Evolutionary conservation across 92 coral and sea anemone genomes (phyloP), one percentile per base, ranked within the genome.

Genomic region (Zoanthus sociatus): DNA sequence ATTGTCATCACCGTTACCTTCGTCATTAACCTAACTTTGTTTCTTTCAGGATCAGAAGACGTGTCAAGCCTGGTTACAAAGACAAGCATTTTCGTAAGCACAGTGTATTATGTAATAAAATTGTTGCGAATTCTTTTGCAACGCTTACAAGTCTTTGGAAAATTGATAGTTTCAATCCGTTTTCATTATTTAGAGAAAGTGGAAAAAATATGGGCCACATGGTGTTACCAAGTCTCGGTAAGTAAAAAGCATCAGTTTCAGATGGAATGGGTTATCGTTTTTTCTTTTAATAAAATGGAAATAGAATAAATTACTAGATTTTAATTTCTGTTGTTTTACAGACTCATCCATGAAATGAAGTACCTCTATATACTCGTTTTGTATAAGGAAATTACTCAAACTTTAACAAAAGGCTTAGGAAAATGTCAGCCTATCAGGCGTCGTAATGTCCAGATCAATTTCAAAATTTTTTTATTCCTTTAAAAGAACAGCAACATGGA

Each of bases 1-100:
- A 53, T n/a, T 4, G 4, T n/a, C 30, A 63, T 16, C 0, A 17
- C 18, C 18, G n/a, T 6, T 4, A 4, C 21, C 0, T 6, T 21
- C n/a, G 17, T 76, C 10, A 7, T 14, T 4, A 47, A 16, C 21
- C 9, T 46, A 4, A 11, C 42, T 8, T 50, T 21, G 18, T 15
- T 13, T 76, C 76, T 86, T 56, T 44, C 84, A 95, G 98, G 97
- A 95, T 60, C 97, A 97, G 75, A 95, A 91, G 84, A 98, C 98
- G 8, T 97, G 99, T 75, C 98, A 97, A 89, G 94, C 90, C 9
- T 97, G 99, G 99, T 83, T 97, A 13, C 99, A 97, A 71, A 90
- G 95, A 87, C 99, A 97, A 71, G 97, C 98, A 9, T 76, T 89
- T 63, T 88, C 90, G 98, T 93, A 88, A 92, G 97, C 78, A 48